These are phyloP conservation scores for Ciconia boyciana DNA, from an alignment of 2,113 vertebrate genomes.

Conservation along the genomic window DNA sequence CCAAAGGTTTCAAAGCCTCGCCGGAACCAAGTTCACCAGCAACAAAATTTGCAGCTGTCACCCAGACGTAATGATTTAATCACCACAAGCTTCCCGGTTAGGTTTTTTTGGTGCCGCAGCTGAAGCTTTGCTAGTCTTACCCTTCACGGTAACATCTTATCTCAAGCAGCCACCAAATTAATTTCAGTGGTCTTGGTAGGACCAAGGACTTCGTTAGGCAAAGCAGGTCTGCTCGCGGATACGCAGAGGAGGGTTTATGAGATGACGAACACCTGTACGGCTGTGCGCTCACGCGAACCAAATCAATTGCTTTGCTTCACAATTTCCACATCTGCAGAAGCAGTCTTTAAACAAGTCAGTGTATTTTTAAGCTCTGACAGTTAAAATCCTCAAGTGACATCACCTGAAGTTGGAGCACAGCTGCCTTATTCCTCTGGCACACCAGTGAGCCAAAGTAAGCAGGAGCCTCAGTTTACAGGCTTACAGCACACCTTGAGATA, in stretches of 20 bases:
- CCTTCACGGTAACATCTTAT: neutral
- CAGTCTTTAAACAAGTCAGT: neutral
- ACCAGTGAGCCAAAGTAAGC: constrained; percentile 26
- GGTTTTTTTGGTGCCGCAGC: neutral
- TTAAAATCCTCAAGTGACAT: constrained; percentile 48
- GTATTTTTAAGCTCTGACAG: constrained; percentile 46
- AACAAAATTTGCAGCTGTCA: neutral
- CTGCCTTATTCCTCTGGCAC: constrained; percentile 36
- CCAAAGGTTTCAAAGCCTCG: neutral
- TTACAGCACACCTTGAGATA: constrained; percentile 25
- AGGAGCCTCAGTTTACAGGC: neutral
- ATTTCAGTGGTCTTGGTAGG: fast-evolving
- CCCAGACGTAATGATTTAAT: neutral
- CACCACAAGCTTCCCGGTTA: neutral
- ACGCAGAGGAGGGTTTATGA: neutral
- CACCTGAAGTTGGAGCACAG: constrained; percentile 36
- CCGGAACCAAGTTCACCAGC: neutral
- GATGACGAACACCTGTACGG: neutral
- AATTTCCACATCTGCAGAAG: constrained; percentile 36
- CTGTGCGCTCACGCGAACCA: neutral
- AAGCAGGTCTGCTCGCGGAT: neutral
- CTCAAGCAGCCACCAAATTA: neutral
- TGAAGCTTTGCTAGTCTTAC: neutral
- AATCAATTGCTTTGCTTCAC: neutral
- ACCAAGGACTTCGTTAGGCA: neutral